Base-by-base conservation (phyloP, 2,888 invertebrate genomes). In the Agrochola lota region DNA sequence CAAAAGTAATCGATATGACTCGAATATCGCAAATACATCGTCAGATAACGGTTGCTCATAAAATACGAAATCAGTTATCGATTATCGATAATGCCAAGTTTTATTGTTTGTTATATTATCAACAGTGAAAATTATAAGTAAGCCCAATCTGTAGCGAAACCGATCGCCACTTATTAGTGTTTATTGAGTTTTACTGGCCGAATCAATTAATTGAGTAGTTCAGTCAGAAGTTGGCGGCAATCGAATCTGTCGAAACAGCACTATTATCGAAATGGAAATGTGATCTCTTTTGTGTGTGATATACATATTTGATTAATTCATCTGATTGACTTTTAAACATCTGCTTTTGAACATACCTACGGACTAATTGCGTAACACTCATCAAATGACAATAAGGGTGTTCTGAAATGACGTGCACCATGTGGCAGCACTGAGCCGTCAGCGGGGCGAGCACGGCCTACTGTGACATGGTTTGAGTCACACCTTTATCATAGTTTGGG, bases 181-280 rank as follows among this genome's bases (percentile, higher is more conserved):
- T 83, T 78, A 85, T 83, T 85, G n/a, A 85, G 76, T 83, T 85
- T 69, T 74, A 74, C 46, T 77, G 72, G 17, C 26, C 68, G 67
- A 64, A 74, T 74, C 7, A 78, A 80, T 77, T 83, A 83, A 80
- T 77, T 71, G 5, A 35, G 35, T 35, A 85, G 69, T 85, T 76
- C 79, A 79, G 30, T 64, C 64, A 60, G 64, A 69, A 66, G 66
- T 85, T 59, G 71, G 35, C 35, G 63, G 23, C 52, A 43, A 72
- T 60, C 23, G 63, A 64, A 75, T 78, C 78, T 46, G 17, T 72
- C 7, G 64, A 59, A 70, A 77, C 64, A 49, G 52, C 23, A 72
- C 23, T 68, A 78, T 79, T 69, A 79, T 79, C 46, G 52, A 75
- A 66, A 78, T 70, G 52, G 23, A 70, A 72, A 63, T 49, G 55